phyloP scores from a whole-genome alignment of 2,797 vertebrate genomes.

The Pangasius djambal region DNA sequence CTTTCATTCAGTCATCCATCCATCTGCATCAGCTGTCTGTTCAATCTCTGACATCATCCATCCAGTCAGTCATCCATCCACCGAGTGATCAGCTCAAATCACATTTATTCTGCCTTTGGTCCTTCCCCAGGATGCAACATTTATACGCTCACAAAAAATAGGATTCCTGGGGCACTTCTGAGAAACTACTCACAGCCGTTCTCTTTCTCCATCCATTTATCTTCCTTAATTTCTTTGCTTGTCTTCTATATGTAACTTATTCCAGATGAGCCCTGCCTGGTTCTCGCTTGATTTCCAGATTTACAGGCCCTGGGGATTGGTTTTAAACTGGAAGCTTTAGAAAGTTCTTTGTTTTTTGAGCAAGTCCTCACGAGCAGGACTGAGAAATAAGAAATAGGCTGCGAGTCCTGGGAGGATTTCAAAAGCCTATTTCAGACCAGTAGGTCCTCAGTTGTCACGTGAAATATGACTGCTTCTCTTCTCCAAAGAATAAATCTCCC shows the following conservation, averaged over 20 bases:
- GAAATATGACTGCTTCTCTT: constrained; percentile 40
- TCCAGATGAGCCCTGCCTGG: constrained; percentile 48
- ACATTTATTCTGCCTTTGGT: constrained; percentile 27
- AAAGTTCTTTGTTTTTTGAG: constrained; percentile 41
- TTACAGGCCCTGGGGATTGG: constrained; percentile 41
- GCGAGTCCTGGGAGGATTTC: constrained; percentile 37
- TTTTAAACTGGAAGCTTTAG: constrained; percentile 42
- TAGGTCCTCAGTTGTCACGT: constrained; percentile 41
- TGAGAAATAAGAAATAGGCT: constrained; percentile 44
- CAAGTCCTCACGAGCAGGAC: constrained; percentile 33
- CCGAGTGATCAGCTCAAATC: constrained; percentile 25
- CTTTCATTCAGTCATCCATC: constrained; percentile 64
- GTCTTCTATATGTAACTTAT: constrained; percentile 45
- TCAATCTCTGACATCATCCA: constrained; percentile 43
- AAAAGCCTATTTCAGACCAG: constrained; percentile 44
- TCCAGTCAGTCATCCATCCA: constrained; percentile 22
- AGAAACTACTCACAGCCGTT: constrained; percentile 31
- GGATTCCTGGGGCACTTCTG: constrained; percentile 18
- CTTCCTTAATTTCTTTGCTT: constrained; percentile 47
- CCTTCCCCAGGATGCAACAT: neutral
- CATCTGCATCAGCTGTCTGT: constrained; percentile 53
- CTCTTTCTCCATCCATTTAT: constrained; percentile 39
- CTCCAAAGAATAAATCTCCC: constrained; percentile 42
- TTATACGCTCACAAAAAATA: neutral
- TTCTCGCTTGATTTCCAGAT: constrained; percentile 40